Evolutionary conservation across 1,140 invertebrate species (phyloP), one percentile per base, ranked within the genome.

Genomic region (Cotesia typhae): DNA sequence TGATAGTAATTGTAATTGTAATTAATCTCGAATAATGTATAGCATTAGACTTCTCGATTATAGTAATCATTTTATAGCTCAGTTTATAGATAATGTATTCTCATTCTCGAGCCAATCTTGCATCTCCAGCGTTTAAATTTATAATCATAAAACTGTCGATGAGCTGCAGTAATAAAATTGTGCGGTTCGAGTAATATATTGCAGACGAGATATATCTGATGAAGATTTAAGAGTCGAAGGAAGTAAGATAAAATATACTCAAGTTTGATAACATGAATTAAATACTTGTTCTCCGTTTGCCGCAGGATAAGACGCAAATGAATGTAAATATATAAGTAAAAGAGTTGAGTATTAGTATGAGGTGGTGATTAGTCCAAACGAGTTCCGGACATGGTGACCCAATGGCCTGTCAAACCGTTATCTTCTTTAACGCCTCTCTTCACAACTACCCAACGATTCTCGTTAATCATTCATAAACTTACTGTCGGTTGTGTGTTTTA

Each of bases 321-420:
- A 65, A 35, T 20, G 17, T 37, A 20, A 55, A 55, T 41, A 38
- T 70, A 36, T 35, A 57, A 64, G 35, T 12, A 55, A 37, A 64
- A 47, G 52, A 67, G 67, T 28, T 28, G 28, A 28, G 28, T 28
- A 28, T 28, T 28, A 28, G 1, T 38, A 66, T 12, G 70, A 76
- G 73, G 73, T 74, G 71, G 73, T 74, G 75, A 78, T 78, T 78
- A 78, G 75, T 70, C 55, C 66, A 67, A 77, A 73, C 74, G 67
- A 74, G 61, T 78, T 76, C 72, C 74, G 74, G 74, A 78, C 75
- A 74, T 75, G 72, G 73, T 71, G 66, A 77, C 74, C 67, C 65
- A 73, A 71, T 72, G 72, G 72, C 66, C 72, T 75, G 72, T 68
- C 74, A 74, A 73, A 75, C 73, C 73, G 74, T 76, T 78, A 78